Evolutionary conservation across 2,888 invertebrate species (phyloP).

Genomic region (Morpho deidamia): DNA sequence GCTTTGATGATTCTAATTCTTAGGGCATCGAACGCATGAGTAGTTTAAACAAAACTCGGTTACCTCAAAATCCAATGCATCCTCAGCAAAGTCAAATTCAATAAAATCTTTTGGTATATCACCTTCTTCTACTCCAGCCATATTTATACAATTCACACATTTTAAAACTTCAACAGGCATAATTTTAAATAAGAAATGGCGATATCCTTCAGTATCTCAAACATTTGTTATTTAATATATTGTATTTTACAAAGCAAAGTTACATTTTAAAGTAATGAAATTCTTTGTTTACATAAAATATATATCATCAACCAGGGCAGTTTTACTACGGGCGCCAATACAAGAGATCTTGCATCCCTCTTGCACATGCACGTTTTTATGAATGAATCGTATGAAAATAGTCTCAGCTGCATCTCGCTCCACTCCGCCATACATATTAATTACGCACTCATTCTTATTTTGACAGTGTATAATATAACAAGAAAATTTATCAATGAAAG

Average conservation of each 20-base stretch:
- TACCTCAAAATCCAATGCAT: slow-evolving; percentile 71
- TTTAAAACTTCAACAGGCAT: slow-evolving; percentile 32
- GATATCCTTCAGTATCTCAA: background rate
- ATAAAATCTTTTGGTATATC: slow-evolving; percentile 55
- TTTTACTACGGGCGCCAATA: too few species aligned
- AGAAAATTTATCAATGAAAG: too few species aligned
- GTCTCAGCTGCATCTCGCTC: too few species aligned
- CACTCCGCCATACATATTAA: too few species aligned
- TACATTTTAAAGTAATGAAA: background rate
- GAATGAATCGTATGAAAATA: too few species aligned
- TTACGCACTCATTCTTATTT: too few species aligned
- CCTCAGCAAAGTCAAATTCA: slow-evolving; percentile 68
- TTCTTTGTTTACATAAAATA: background rate
- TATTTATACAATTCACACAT: slow-evolving; percentile 60
- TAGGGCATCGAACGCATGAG: background rate
- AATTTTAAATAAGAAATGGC: slow-evolving; percentile 6
- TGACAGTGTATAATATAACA: too few species aligned
- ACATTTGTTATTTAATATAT: background rate
- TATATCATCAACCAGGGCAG: too few species aligned
- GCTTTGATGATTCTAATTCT: too few species aligned
- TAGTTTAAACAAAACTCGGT: slow-evolving; percentile 33
- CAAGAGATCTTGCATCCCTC: too few species aligned
- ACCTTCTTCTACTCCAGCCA: slow-evolving; percentile 65
- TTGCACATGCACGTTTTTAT: too few species aligned
- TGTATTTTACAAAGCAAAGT: background rate